Base-by-base conservation (phyloP, 1,140 invertebrate genomes). In the Bombyx mandarina region DNA sequence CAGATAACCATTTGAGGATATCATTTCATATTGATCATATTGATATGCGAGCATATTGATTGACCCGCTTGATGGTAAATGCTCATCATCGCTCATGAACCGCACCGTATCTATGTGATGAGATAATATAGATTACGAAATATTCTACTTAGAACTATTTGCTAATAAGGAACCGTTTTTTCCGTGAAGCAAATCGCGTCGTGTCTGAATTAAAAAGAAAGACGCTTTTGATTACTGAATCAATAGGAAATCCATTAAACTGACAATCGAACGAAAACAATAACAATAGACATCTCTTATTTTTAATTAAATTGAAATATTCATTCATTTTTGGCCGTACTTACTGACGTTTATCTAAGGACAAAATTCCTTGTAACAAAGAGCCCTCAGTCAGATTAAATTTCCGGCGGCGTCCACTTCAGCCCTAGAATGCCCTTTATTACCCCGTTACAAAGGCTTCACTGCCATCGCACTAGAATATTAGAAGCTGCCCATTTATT, bases 281-380 rank as follows among this genome's bases (percentile, higher is more conserved):
- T 63, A 64, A 69, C 65, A 66, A 66, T 68, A 65, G 56, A 55
- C 55, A 62, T 59, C 45, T 65, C 62, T 56, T 66, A 67, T 73
- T 79, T 80, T 79, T 82, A 77, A 84, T 82, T 80, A 80, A 85
- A 82, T 70, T 75, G 64, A 78, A 77, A 80, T 75, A 78, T 75
- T 82, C 65, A 67, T 74, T 71, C 65, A 62, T 67, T 63, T 56
- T 62, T 60, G 57, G 57, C 54, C 69, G 62, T 67, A 68, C 71
- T 75, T 73, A 78, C 74, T 58, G 68, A 69, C 71, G 76, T 79
- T 86, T 79, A 77, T 76, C 67, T 78, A 71, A 79, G 68, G 76
- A 77, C 78, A 77, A 75, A 82, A 78, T 79, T 77, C 65, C 65
- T 58, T 50, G 61, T 73, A 77, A 79, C 79, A 78, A 81, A 82